Percentiles rank a stretch among this genome's conserved stretches.
phyloP scores from a whole-genome alignment of 2,888 invertebrate genomes.

The Coenonympha glycerion region DNA sequence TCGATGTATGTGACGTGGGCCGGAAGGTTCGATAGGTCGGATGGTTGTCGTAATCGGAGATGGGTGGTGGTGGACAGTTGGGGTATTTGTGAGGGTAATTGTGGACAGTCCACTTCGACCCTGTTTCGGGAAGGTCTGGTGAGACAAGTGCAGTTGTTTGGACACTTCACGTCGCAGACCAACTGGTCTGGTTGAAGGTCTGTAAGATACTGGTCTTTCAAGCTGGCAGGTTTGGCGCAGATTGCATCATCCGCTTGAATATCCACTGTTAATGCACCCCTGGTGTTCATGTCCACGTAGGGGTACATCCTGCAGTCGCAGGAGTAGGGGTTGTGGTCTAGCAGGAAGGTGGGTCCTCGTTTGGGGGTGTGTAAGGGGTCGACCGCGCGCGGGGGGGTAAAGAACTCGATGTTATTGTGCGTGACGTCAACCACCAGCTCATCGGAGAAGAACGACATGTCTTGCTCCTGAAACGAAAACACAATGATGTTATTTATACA shows the following conservation, averaged over 20 bases:
- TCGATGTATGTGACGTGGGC: constrained; percentile 14
- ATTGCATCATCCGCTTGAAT: constrained; percentile 7
- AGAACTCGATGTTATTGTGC: constrained; percentile 37
- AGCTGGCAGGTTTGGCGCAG: constrained; percentile 18
- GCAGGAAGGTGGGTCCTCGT: constrained; percentile 22
- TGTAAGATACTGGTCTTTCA: constrained; percentile 3
- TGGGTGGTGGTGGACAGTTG: neutral
- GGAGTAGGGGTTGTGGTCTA: constrained; percentile 39
- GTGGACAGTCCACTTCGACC: constrained; percentile 17
- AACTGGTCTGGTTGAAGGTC: constrained; percentile 7
- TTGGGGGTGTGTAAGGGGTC: neutral
- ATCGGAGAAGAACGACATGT: constrained; percentile 19
- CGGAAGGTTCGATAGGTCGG: constrained; percentile 7
- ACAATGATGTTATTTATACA: neutral
- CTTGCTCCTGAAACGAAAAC: constrained; percentile 4
- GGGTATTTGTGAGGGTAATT: neutral
- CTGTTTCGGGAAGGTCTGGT: neutral
- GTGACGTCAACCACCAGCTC: constrained; percentile 30
- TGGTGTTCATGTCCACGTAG: constrained; percentile 22
- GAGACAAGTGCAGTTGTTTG: constrained; percentile 7
- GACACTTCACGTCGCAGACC: constrained; percentile 21
- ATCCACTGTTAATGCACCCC: neutral
- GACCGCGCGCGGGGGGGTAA: neutral
- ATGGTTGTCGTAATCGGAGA: neutral
- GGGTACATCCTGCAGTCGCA: constrained; percentile 42